Base-by-base conservation (phyloP, 2,888 invertebrate genomes). In the Lamproptera curius region DNA sequence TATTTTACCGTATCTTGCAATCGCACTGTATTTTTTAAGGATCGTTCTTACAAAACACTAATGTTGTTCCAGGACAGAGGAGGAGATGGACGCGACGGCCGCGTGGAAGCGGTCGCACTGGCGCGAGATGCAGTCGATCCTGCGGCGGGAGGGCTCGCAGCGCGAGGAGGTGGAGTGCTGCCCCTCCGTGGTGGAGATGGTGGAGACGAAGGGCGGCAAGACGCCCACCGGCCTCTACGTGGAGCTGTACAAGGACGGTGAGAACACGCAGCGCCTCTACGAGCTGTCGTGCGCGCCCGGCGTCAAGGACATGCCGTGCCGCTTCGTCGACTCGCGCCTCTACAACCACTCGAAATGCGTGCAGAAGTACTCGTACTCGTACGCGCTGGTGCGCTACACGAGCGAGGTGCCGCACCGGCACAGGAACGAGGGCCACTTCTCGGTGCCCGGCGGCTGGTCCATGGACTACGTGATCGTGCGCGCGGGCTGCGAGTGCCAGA, bases 401-500 rank as follows among this genome's bases (percentile, higher is more conserved):
- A 75, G 79, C 28, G 81, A 85, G 45, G 76, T 77, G 56, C 87
- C 86, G 33, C 73, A 70, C 42, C 55, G 73, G 11, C 47, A 37
- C 9, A 31, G 47, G 33, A 47, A 31, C 42, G 47, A 47, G 38
- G 47, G 47, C n/a, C 47, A 47, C 33, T 47, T 47, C 42, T 47
- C 42, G 13, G 47, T 47, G 20, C 47, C 47, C 6, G 47, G 47
- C 33, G 47, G 47, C 33, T 47, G 47, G 47, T 47, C 46, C 4
- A 47, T 47, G 46, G 46, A 47, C 42, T 47, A 47, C 16, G 46
- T 47, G 17, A 42, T 47, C 63, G 92, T 96, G 53, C 90, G 95
- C 50, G 94, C 94, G 59, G 96, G 96, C 31, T 96, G 96, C 82
- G 92, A 94, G 66, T 96, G 96, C 80, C 92, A 94, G 73, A 90